Conservation (phyloP, 2,113 vertebrate genomes). For the Myotis lucifugus region DNA sequence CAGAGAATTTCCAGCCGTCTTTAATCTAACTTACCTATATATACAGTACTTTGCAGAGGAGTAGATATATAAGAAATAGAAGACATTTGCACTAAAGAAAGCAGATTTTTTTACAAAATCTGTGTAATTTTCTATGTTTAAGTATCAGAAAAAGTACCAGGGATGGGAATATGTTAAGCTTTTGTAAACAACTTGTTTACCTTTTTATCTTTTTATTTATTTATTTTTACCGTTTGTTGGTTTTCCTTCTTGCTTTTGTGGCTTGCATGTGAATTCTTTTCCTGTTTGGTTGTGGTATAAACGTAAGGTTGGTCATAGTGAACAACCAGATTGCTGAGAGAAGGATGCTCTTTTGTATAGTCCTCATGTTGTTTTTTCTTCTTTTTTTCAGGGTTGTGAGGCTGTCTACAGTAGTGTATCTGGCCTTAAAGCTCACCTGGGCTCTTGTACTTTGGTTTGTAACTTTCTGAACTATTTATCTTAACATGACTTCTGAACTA, state of each 20-base stretch:
- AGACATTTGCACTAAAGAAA: background rate
- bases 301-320: background rate
- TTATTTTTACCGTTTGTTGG: background rate
- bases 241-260: slow-evolving; percentile 11
- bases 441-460: slow-evolving; percentile 92
- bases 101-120: background rate
- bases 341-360: background rate
- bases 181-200: background rate
- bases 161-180: background rate
- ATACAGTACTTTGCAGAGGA: background rate
- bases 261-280: background rate
- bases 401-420: slow-evolving; percentile 95
- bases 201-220: background rate
- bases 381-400: slow-evolving; percentile 89
- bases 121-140: background rate
- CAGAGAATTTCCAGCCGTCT: background rate
- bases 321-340: slow-evolving; percentile 6
- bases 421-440: slow-evolving; percentile 95
- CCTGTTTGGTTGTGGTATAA: background rate
- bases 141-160: background rate
- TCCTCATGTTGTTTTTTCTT: slow-evolving; percentile 51
- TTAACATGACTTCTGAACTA: slow-evolving; percentile 21
- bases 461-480: slow-evolving; percentile 55
- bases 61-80: background rate
- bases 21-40: background rate